Percentiles rank a stretch among this genome's conserved stretches.
These are phyloP conservation scores for Xestoiulus laeticollis DNA, from an alignment of 2,888 invertebrate genomes.

Conservation along the genomic window DNA sequence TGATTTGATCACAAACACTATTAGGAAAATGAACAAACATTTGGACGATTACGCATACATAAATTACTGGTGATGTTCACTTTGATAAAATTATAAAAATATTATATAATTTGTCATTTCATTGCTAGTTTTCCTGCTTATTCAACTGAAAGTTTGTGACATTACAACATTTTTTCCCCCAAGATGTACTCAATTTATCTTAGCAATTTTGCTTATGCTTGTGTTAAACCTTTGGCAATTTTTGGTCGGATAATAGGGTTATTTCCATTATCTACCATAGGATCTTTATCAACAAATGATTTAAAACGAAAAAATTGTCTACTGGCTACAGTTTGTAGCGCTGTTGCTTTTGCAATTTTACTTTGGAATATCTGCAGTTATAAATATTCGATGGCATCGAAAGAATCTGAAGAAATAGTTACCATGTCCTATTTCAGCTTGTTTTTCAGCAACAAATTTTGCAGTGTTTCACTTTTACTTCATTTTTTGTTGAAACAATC, in stretches of 20 bases:
- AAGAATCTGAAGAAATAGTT: background rate
- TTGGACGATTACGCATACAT: background rate
- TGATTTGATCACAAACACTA: background rate
- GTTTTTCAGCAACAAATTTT: background rate
- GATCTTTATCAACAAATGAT: background rate
- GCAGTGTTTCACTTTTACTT: background rate
- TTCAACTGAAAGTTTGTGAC: background rate
- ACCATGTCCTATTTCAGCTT: background rate
- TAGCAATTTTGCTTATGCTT: background rate
- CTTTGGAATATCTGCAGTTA: background rate
- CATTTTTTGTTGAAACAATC: slow-evolving; percentile 3
- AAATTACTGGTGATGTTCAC: too few relatives aligned
- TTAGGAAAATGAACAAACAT: slow-evolving; percentile 24
- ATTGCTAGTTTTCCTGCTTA: background rate
- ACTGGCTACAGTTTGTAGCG: background rate
- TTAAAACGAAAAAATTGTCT: background rate
- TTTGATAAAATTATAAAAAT: too few relatives aligned
- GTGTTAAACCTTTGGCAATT: background rate
- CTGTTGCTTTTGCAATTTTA: background rate
- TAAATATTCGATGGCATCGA: background rate
- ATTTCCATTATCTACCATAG: background rate
- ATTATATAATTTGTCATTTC: background rate
- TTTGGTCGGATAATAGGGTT: background rate
- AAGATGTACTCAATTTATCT: background rate
- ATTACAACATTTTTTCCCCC: background rate